phyloP scores from a whole-genome alignment of 2,113 vertebrate species.

The Otocyon megalotis region DNA sequence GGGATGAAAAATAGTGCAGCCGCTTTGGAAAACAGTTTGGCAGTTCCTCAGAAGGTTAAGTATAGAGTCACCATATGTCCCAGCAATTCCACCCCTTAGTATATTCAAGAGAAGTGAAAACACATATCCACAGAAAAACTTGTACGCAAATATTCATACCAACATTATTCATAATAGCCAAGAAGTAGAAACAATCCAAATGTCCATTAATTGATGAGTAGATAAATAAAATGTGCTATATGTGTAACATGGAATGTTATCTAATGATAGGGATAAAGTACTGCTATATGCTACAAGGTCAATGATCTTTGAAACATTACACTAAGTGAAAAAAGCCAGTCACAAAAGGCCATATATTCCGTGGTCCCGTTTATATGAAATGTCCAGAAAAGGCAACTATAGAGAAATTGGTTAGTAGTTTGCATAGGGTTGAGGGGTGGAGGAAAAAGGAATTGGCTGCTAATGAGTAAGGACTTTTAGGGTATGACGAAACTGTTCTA shows the following conservation, averaged over 20 bases:
- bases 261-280: not conserved
- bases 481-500: conserved; percentile 9
- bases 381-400: not conserved
- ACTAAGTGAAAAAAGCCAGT: not conserved
- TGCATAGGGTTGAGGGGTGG: not conserved
- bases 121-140: not conserved
- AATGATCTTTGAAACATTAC: not conserved
- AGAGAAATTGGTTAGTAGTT: not conserved
- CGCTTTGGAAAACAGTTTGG: not conserved
- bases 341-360: not conserved
- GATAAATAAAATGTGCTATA: conserved; percentile 1
- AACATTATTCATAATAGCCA: not conserved
- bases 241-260: not conserved
- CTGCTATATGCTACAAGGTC: not conserved
- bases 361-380: not conserved
- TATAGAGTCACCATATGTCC: not conserved
- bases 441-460: not conserved
- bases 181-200: not conserved
- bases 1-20: not conserved
- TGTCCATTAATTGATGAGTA: not conserved
- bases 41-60: not conserved
- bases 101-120: conserved; percentile 21
- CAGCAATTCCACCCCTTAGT: not conserved
- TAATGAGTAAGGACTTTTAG: not conserved
- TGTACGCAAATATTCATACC: not conserved